Evolutionary conservation across 1,140 invertebrate species (phyloP), one percentile per base, ranked within the genome.

Genomic region (Wiebesia pumilae): DNA sequence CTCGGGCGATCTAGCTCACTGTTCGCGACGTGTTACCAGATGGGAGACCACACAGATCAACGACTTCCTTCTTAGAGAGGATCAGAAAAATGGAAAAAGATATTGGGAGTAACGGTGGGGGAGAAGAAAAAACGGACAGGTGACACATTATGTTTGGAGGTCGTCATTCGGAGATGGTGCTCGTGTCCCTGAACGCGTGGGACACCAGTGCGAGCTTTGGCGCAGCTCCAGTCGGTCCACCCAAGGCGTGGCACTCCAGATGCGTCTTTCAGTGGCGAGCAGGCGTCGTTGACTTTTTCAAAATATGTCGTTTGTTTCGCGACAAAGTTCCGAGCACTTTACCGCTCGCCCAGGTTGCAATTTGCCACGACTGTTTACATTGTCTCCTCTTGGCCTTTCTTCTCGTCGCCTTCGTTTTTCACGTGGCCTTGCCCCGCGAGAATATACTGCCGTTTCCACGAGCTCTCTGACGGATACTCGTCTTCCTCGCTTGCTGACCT

Each of bases 111-210:
- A n/a, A 4, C 65, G 67, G 1, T 19, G 33, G 35, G 2, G 27
- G n/a, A 30, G 16, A 16, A 58, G 24, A 47, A 27, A 30, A 35
- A 16, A 58, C 30, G 81, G 89, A 89, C 90, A 90, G 89, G 89
- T 91, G 90, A 90, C 89, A 90, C 90, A 91, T 91, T 75, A 75
- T 75, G 38, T 75, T 75, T 75, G 71, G 71, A 75, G 71, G 71
- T 75, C 71, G 38, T 21, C 71, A 9, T n/a, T 33, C 10, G 38
- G 38, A 6, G 33, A 33, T 3, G 10, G 19, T 1, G 19, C n/a
- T 14, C 69, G 35, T 40, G 69, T 19, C 33, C 35, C 33, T 81
- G 87, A 87, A 84, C 86, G 87, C 81, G 10, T 73, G 33, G 30
- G 19, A 65, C 62, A 85, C 84, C 71, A 51, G 80, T 54, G 51